phyloP scores from a whole-genome alignment of 2,113 vertebrate genomes.

The Lophura nycthemera region DNA sequence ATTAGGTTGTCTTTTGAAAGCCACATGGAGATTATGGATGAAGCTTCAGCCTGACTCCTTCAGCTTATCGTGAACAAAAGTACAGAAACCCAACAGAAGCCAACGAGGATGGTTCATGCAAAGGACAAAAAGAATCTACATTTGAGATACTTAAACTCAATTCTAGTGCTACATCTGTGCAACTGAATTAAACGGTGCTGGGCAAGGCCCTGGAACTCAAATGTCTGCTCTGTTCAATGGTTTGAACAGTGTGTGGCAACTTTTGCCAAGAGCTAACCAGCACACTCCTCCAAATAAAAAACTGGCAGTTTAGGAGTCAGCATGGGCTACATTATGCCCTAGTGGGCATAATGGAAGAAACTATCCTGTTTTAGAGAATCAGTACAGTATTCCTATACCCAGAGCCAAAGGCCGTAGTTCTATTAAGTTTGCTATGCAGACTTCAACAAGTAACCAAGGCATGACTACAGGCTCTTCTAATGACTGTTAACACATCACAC shows the following conservation, averaged over 20 bases:
- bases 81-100: neutral
- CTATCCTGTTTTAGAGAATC: neutral
- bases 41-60: conserved; percentile 4
- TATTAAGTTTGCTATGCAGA: neutral
- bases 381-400: neutral
- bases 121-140: neutral
- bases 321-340: neutral
- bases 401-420: neutral
- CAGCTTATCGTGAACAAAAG: neutral
- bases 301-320: neutral
- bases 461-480: neutral
- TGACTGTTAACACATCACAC: neutral
- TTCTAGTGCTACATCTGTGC: neutral
- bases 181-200: neutral
- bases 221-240: neutral
- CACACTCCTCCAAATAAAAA: neutral
- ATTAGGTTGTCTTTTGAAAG: conserved; percentile 29
- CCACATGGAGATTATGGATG: neutral
- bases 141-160: neutral
- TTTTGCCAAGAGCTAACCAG: neutral
- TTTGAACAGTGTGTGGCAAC: neutral
- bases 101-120: fast-evolving
- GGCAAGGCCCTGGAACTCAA: neutral
- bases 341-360: neutral
- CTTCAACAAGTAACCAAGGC: neutral